These are phyloP conservation scores for Dipodomys merriami DNA, from an alignment of 2,113 vertebrate genomes.

Conservation along the genomic window DNA sequence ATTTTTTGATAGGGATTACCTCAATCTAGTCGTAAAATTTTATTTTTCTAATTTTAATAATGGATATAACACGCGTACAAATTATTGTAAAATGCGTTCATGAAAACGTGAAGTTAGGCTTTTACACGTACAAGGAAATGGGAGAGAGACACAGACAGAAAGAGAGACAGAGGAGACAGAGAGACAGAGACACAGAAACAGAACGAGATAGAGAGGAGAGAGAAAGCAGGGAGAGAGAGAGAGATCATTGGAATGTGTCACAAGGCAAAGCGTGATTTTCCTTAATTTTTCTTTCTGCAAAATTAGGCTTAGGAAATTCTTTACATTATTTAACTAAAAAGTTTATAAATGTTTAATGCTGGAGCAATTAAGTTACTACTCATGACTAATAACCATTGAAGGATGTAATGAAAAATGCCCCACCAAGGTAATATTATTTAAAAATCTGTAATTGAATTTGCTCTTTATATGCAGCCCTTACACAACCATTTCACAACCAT, in stretches of 20 bases:
- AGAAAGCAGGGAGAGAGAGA: no score
- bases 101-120: not conserved
- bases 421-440: not conserved
- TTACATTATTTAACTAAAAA: not conserved
- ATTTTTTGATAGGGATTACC: not conserved
- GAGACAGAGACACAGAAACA: not conserved
- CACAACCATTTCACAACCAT: no score
- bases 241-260: no score
- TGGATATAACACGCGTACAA: not conserved
- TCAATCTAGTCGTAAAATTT: not conserved
- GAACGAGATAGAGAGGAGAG: not conserved
- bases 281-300: not conserved
- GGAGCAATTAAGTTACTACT: not conserved
- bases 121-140: not conserved
- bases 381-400: not conserved
- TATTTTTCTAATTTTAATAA: conserved; percentile 10
- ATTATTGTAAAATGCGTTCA: not conserved
- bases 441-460: conserved; percentile 35
- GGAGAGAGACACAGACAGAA: not conserved
- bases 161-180: not conserved
- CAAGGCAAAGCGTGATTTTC: no score
- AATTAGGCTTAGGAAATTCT: not conserved
- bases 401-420: not conserved
- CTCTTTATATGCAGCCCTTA: not conserved
- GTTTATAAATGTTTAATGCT: not conserved